These are phyloP conservation scores for Chiloscyllium punctatum DNA, from an alignment of 2,797 vertebrate species.

Conservation along the genomic window DNA sequence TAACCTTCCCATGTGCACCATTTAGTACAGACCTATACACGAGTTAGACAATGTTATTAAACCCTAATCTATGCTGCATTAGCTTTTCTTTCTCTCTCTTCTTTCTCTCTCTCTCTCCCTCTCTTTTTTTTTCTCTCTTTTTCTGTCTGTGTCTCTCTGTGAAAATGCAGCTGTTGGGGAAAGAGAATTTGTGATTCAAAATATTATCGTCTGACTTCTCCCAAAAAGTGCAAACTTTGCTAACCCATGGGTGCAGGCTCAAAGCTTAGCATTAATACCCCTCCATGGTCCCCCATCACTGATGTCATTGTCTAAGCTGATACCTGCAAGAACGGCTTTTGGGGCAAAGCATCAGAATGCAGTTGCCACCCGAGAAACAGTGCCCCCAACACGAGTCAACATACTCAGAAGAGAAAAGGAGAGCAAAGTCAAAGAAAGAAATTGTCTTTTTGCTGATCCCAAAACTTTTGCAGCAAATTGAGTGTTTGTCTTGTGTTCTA, in stretches of 20 bases:
- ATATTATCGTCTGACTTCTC: background rate
- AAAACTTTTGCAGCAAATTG: background rate
- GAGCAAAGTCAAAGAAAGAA: background rate
- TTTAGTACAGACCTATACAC: background rate
- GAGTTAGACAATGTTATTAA: background rate
- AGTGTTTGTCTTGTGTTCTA: slow-evolving; percentile 47
- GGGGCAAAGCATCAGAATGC: background rate
- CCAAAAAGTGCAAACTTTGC: background rate
- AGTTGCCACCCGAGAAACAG: background rate
- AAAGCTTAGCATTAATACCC: background rate
- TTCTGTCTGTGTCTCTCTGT: too few relatives aligned
- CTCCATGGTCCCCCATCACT: background rate
- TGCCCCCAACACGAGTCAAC: background rate
- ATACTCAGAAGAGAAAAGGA: background rate
- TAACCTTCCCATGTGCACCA: background rate
- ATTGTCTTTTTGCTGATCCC: background rate
- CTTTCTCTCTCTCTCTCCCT: too few relatives aligned
- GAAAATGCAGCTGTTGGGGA: background rate
- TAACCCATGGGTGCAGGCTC: background rate
- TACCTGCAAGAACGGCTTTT: background rate
- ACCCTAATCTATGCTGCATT: background rate
- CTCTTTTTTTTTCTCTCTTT: too few relatives aligned
- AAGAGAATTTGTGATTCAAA: background rate
- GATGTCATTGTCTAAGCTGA: background rate
- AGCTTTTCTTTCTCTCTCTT: background rate